These are phyloP conservation scores for Protonemura montana DNA, from an alignment of 2,888 invertebrate genomes.

Conservation along the genomic window DNA sequence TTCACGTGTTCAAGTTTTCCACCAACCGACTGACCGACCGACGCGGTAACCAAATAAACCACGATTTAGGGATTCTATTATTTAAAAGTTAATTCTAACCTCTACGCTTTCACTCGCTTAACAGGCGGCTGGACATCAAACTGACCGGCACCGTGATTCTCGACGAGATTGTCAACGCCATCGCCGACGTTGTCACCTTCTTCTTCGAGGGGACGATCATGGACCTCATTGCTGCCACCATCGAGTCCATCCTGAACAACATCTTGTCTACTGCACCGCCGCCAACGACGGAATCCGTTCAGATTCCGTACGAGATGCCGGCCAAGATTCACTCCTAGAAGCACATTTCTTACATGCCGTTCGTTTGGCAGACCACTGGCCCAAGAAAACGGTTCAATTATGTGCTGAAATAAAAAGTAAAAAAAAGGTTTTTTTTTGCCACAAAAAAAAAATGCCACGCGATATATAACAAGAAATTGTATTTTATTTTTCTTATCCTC, in stretches of 20 bases:
- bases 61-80: no score
- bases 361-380: no score
- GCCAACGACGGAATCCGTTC: background rate
- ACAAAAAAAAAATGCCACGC: background rate
- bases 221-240: background rate
- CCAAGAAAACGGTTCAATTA: no score
- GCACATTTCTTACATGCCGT: no score
- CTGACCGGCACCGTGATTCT: background rate
- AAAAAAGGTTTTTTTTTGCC: no score
- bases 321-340: background rate
- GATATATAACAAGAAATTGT: constrained; percentile 46
- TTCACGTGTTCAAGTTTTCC: no score
- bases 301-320: background rate
- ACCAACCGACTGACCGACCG: no score
- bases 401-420: no score
- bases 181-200: background rate
- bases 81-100: no score
- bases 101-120: background rate
- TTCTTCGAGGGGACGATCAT: background rate
- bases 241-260: background rate
- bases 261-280: background rate
- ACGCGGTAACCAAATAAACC: no score
- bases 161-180: background rate
- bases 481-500: constrained; percentile 48
- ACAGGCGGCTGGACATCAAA: background rate